Evolutionary conservation across 2,797 vertebrate genomes (phyloP).

Genomic region (Lepilemur septentrionalis): DNA sequence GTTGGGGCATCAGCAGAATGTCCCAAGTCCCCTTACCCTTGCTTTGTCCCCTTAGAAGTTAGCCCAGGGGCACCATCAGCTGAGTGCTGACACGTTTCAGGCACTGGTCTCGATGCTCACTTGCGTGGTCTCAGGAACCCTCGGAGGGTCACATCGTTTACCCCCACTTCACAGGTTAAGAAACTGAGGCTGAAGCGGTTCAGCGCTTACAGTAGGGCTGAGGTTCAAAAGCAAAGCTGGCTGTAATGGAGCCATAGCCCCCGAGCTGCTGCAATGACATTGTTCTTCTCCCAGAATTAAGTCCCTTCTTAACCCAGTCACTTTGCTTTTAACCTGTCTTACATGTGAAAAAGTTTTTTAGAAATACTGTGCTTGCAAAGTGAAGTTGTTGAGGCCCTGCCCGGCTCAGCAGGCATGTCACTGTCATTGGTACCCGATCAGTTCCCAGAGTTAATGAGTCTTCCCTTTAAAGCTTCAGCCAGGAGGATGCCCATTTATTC

Average conservation of each 20-base stretch:
- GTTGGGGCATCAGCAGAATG: rapidly evolving
- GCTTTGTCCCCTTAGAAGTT: background rate
- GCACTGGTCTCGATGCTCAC: rapidly evolving
- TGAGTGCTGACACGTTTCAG: rapidly evolving
- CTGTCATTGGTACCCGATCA: rapidly evolving
- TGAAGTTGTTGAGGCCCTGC: background rate
- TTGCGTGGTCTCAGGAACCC: rapidly evolving
- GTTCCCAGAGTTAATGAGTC: rapidly evolving
- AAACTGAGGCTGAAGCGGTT: background rate
- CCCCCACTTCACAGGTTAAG: background rate
- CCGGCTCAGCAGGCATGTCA: rapidly evolving
- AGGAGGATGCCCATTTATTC: rapidly evolving
- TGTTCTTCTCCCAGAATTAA: rapidly evolving
- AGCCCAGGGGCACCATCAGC: rapidly evolving
- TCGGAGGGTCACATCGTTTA: rapidly evolving
- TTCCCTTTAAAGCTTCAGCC: background rate
- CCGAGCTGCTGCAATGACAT: background rate
- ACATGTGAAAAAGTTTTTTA: background rate
- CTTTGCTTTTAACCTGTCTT: background rate
- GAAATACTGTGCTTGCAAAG: background rate
- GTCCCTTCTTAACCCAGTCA: background rate
- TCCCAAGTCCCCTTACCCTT: rapidly evolving
- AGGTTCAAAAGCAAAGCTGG: background rate
- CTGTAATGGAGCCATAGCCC: background rate
- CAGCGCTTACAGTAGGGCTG: background rate